These are phyloP conservation scores for Pectinophora gossypiella DNA, from an alignment of 1,140 invertebrate genomes.

Conservation along the genomic window DNA sequence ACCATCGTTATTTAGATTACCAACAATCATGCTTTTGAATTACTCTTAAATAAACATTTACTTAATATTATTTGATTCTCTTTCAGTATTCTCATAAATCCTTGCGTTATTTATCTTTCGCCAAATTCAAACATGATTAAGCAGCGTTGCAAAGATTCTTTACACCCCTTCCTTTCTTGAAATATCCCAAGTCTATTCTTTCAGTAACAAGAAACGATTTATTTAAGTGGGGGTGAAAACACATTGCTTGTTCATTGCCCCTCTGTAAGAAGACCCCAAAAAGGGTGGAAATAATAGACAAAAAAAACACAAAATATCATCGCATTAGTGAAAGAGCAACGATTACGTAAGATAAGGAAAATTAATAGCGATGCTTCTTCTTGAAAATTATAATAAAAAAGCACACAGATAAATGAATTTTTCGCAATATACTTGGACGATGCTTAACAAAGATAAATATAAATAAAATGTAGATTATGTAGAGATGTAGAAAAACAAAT, in stretches of 20 bases:
- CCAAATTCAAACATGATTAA: constrained; percentile 53
- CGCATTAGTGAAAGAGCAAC: constrained; percentile 41
- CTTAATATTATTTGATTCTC: too few species aligned
- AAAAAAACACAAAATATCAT: constrained; percentile 42
- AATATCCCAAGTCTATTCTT: constrained; percentile 22
- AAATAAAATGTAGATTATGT: too few species aligned
- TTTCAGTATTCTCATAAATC: too few species aligned
- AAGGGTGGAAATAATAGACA: constrained; percentile 30
- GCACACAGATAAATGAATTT: too few species aligned
- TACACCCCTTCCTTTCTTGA: constrained; percentile 29
- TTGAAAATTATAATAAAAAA: too few species aligned
- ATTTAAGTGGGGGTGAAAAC: constrained; percentile 45
- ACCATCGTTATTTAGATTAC: too few species aligned
- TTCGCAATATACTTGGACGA: too few species aligned
- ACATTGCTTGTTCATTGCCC: constrained; percentile 42
- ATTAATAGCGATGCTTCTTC: constrained; percentile 2
- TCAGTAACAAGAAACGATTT: constrained; percentile 51
- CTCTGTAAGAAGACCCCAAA: constrained; percentile 33
- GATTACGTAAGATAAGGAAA: constrained; percentile 31
- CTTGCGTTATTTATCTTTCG: too few species aligned
- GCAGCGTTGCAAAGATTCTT: constrained; percentile 38
- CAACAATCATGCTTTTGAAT: too few species aligned
- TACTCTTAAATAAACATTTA: too few species aligned
- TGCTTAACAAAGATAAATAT: too few species aligned
- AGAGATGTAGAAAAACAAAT: too few species aligned